Evolutionary conservation across 2,888 invertebrate genomes (phyloP).

Genomic region (Standfussiana lucernea): DNA sequence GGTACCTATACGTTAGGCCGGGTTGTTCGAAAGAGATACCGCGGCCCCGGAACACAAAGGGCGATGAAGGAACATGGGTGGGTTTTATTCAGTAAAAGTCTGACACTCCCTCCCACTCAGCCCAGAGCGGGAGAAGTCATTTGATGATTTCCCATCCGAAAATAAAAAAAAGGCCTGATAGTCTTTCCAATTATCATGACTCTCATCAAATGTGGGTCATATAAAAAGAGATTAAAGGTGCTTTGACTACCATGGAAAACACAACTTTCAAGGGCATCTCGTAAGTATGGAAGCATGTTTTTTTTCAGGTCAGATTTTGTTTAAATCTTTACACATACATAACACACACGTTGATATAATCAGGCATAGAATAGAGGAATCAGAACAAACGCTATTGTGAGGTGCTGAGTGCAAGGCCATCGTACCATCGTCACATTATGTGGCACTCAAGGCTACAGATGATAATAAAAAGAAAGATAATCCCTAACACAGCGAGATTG

Average conservation of each 20-base stretch:
- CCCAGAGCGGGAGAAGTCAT: too few species aligned
- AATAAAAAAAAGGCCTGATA: too few species aligned
- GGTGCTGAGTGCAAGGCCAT: slow-evolving; percentile 15
- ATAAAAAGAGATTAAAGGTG: background rate
- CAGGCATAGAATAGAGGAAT: slow-evolving; percentile 7
- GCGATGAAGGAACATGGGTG: too few species aligned
- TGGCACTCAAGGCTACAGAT: slow-evolving; percentile 1
- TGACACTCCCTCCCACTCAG: too few species aligned
- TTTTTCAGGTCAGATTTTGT: background rate
- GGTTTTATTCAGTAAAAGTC: too few species aligned
- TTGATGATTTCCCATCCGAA: too few species aligned
- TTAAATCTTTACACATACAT: background rate
- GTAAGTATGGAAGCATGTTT: too few species aligned
- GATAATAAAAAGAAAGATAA: slow-evolving; percentile 19
- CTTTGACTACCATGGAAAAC: background rate
- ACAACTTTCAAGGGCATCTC: background rate
- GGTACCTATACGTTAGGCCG: background rate
- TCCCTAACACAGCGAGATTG: background rate
- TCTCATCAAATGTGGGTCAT: background rate
- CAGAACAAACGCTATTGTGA: slow-evolving; percentile 22
- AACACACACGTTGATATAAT: slow-evolving; percentile 1
- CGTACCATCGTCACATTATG: background rate
- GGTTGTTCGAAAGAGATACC: too few species aligned
- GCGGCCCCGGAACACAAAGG: too few species aligned
- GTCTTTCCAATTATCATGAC: background rate